Conservation (phyloP, 2,113 vertebrate species). For the Nycticebus coucang region DNA sequence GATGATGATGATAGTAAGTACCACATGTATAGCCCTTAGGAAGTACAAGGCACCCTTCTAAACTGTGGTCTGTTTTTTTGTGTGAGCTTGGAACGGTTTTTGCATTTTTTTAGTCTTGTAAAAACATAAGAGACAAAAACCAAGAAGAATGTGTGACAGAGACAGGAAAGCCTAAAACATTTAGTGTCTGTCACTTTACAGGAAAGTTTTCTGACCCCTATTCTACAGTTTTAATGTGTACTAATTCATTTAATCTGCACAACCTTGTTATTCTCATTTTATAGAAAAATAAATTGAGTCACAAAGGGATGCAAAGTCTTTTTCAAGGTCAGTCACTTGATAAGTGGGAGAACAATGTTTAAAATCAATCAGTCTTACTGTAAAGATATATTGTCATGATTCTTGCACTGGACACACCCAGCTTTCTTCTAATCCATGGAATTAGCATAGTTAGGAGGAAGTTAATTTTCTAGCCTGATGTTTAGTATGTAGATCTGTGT, state of each 20-base stretch:
- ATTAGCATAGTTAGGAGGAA: not conserved
- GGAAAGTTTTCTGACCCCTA: not conserved
- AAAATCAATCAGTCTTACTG: not conserved
- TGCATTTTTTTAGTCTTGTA: not conserved
- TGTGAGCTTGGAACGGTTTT: not conserved
- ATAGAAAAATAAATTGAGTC: not conserved
- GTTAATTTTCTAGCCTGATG: not conserved
- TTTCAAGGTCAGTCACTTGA: not conserved
- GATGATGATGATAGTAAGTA: not conserved
- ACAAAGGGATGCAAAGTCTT: not conserved
- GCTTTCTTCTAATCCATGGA: not conserved
- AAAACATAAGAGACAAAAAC: not conserved
- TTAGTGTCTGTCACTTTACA: not conserved
- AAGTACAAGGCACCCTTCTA: not conserved
- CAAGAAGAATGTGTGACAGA: not conserved
- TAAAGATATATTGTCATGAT: constrained; percentile 23
- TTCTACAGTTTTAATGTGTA: not conserved
- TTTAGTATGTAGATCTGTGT: not conserved
- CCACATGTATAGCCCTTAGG: not conserved
- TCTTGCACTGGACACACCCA: not conserved
- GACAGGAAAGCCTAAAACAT: not conserved
- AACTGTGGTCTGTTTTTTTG: not conserved
- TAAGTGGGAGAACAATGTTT: not conserved
- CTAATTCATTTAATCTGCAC: not conserved
- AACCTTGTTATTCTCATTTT: not conserved